These are phyloP conservation scores for Loriculus beryllinus DNA, from an alignment of 2,797 vertebrate genomes.

Conservation along the genomic window DNA sequence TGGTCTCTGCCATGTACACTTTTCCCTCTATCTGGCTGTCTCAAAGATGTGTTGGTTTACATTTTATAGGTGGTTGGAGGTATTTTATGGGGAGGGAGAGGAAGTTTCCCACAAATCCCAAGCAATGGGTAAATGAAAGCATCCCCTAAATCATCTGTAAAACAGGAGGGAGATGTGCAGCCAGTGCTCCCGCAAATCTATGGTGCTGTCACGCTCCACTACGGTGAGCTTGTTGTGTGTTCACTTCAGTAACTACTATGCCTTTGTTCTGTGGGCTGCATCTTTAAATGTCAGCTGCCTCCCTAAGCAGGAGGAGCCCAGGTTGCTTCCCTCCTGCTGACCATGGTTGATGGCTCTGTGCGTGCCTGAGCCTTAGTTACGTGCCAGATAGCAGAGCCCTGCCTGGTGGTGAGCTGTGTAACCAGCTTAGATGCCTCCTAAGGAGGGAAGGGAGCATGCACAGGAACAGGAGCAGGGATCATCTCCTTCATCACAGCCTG, in stretches of 20 bases:
- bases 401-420: not conserved
- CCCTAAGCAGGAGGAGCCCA: not conserved
- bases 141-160: not conserved
- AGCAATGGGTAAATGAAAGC: not conserved
- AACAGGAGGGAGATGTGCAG: not conserved
- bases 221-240: rapidly evolving
- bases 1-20: not conserved
- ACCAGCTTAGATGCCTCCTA: not conserved
- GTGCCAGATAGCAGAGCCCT: not conserved
- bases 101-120: not conserved
- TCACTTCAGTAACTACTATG: not conserved
- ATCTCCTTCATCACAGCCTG: not conserved
- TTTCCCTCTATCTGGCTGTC: not conserved
- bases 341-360: too few relatives aligned
- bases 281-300: not conserved
- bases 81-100: not conserved
- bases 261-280: not conserved
- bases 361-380: too few relatives aligned
- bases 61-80: not conserved
- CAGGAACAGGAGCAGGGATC: not conserved
- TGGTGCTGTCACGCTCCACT: not conserved
- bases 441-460: not conserved
- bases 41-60: not conserved
- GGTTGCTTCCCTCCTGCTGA: too few relatives aligned
- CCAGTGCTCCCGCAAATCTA: not conserved